Evolutionary conservation across 2,888 invertebrate genomes (phyloP).

Genomic region (Orthonevra nobilis): DNA sequence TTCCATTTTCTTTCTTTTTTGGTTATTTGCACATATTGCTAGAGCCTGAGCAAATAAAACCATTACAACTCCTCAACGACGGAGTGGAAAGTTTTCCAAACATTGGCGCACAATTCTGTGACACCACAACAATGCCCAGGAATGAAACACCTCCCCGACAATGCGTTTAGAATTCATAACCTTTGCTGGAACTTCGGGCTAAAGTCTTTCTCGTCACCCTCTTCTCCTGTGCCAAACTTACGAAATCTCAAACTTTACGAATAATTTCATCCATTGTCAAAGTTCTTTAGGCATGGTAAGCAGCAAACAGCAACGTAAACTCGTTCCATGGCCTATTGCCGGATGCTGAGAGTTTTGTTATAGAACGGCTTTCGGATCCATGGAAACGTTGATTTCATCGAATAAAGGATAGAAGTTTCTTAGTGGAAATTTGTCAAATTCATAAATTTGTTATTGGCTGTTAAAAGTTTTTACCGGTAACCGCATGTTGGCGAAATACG

Average conservation of each 20-base stretch:
- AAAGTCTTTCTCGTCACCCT: slow-evolving; percentile 15
- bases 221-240: slow-evolving; percentile 26
- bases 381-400: too few species aligned
- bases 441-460: slow-evolving; percentile 63
- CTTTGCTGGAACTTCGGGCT: slow-evolving; percentile 12
- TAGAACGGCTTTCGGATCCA: slow-evolving; percentile 16
- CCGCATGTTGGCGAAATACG: slow-evolving; percentile 25
- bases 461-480: slow-evolving; percentile 35
- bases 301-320: slow-evolving; percentile 30
- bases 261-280: slow-evolving; percentile 66
- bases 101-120: slow-evolving; percentile 16
- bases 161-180: slow-evolving; percentile 54
- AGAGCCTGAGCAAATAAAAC: slow-evolving; percentile 30
- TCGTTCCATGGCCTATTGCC: slow-evolving; percentile 39
- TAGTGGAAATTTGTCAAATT: slow-evolving; percentile 55
- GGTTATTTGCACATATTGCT: slow-evolving; percentile 4
- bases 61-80: background rate
- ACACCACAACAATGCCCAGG: slow-evolving; percentile 35
- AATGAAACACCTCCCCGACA: slow-evolving; percentile 31
- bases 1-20: slow-evolving; percentile 2
- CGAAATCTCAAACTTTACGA: slow-evolving; percentile 55
- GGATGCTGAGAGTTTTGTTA: slow-evolving; percentile 45
- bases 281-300: slow-evolving; percentile 65
- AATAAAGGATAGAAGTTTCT: slow-evolving; percentile 28
- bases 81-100: slow-evolving; percentile 25